Conservation (phyloP, 2,888 invertebrate genomes). For the Tetragonisca angustula region DNA sequence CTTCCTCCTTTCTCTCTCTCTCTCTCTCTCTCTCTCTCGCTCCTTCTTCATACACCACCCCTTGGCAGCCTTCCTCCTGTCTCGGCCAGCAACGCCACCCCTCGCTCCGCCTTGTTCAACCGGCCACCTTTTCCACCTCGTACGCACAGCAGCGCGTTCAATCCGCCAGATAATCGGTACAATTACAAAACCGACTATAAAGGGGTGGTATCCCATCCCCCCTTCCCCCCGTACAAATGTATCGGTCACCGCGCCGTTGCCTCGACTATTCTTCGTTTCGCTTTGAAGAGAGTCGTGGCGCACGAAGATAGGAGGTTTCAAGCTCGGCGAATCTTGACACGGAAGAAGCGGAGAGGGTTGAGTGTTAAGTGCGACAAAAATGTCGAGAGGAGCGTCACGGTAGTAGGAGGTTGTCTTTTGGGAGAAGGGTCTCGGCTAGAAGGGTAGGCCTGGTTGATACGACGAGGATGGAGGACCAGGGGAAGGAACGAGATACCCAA, state of each 20-base stretch:
- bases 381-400: constrained; percentile 16
- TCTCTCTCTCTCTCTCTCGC: background rate
- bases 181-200: constrained; percentile 15
- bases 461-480: constrained; percentile 53
- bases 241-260: background rate
- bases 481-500: constrained; percentile 62
- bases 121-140: constrained; percentile 30
- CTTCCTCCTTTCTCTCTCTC: background rate
- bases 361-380: constrained; percentile 20
- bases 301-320: background rate
- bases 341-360: background rate
- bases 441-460: constrained; percentile 51
- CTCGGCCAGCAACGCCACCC: constrained; percentile 39
- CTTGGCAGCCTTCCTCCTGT: constrained; percentile 40
- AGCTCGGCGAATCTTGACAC: background rate
- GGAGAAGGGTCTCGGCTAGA: constrained; percentile 45
- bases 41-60: constrained; percentile 24
- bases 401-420: constrained; percentile 47
- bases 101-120: constrained; percentile 54
- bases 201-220: background rate
- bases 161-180: constrained; percentile 33
- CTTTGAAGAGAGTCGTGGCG: background rate
- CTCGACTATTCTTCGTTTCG: background rate
- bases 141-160: constrained; percentile 32
- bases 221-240: background rate